Evolutionary conservation across 2,113 vertebrate species (phyloP).

Genomic region (Phylloscopus trochilus): DNA sequence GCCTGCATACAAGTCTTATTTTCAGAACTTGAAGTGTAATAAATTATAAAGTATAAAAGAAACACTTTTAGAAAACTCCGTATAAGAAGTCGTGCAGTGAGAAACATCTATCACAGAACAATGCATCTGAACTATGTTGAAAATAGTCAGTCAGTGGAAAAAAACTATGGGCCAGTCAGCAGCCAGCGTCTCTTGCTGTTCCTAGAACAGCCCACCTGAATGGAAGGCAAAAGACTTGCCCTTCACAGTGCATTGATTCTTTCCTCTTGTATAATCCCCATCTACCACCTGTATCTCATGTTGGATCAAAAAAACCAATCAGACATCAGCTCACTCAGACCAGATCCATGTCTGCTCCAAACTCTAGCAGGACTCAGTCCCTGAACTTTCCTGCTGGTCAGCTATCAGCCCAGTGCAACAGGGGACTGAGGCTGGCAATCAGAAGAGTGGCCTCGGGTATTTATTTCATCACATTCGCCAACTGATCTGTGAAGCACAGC

Average conservation of each 20-base stretch:
- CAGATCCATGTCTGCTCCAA: background rate
- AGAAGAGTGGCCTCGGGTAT: background rate
- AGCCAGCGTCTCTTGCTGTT: background rate
- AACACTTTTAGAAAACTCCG: constrained; percentile 4
- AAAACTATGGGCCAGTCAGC: background rate
- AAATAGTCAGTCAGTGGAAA: background rate
- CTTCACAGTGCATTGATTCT: background rate
- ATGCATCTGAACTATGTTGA: background rate
- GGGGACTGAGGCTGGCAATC: background rate
- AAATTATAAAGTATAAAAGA: constrained; percentile 10
- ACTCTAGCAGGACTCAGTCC: background rate
- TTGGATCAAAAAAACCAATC: background rate
- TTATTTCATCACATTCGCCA: background rate
- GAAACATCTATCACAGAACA: background rate
- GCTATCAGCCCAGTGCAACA: background rate
- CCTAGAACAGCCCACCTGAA: background rate
- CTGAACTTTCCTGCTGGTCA: background rate
- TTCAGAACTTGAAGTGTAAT: background rate
- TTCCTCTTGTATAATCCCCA: background rate
- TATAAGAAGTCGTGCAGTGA: background rate
- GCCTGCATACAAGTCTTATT: background rate
- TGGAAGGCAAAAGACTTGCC: background rate
- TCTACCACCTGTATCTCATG: background rate
- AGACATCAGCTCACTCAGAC: background rate
- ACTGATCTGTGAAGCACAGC: background rate